Base-by-base conservation (phyloP, 2,888 invertebrate species). In the Mythimna impura region DNA sequence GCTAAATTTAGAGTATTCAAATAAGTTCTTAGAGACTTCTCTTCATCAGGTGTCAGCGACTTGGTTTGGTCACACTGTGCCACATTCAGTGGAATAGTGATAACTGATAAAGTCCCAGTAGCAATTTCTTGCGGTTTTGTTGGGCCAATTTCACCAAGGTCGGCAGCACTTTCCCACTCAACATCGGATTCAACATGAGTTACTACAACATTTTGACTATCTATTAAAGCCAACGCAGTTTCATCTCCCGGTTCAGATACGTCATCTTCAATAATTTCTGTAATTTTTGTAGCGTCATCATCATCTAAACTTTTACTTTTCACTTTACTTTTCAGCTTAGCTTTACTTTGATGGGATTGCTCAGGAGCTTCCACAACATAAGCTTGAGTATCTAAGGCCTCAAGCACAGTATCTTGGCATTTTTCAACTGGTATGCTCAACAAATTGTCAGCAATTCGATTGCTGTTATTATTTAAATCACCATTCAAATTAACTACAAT, bases 121-220 rank as follows among this genome's bases (percentile, higher is more conserved):
- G 93, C 91, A 70, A 91, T 65, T 82, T 93, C 90, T 81, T 92
- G 88, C 36, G 89, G 76, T 73, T 89, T 73, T n/a, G 77, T 60
- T 34, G 72, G 65, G 17, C 86, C 75, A 62, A 89, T 86, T 70
- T 93, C 86, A 58, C 90, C 84, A 57, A 96, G 86, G 52, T 96
- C 95, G 66, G 94, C 93, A 1, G 95, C 92, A 82, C 94, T 94
- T 88, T 97, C 97, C 96, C 96, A 97, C 85, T 97, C 97, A 54
- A 96, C 91, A 82, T 97, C 97, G 0, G 97, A 97, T 73, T 97
- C 97, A 34, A 96, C 97, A 91, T 98, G 98, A 55, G 97, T 96
- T 20, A 98, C 95, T 40, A 97, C 90, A 17, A 97, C 95, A 85
- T 95, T 95, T 85, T 92, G 95, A 76, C 93, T 94, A 71, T 96